phyloP scores from a whole-genome alignment of 2,888 invertebrate species.

The Stenoptilia bipunctidactyla region DNA sequence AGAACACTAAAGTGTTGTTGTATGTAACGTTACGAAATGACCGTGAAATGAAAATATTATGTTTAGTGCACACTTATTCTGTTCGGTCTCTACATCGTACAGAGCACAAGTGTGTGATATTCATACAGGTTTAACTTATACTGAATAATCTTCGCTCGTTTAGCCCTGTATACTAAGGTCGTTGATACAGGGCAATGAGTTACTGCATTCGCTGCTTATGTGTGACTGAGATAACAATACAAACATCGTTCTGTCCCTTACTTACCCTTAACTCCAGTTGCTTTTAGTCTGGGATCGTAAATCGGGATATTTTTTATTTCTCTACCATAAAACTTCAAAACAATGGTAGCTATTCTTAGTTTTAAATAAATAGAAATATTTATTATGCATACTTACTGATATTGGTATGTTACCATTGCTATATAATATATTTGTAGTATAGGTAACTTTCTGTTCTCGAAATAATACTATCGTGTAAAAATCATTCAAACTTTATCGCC shows the following conservation, averaged over 20 bases:
- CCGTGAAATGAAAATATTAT: conserved; percentile 58
- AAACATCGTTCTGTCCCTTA: conserved; percentile 45
- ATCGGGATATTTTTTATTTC: conserved; percentile 1
- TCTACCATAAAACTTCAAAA: background rate
- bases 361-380: no score
- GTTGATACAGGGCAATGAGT: conserved; percentile 46
- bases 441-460: no score
- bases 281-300: conserved; percentile 25
- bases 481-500: no score
- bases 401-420: no score
- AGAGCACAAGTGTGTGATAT: background rate
- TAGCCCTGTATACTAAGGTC: conserved; percentile 40
- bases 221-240: conserved; percentile 40
- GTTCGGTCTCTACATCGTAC: background rate
- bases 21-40: conserved; percentile 59
- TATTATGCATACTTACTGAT: no score
- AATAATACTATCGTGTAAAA: no score
- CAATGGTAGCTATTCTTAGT: no score
- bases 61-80: conserved; percentile 22
- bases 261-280: conserved; percentile 24
- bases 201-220: conserved; percentile 35
- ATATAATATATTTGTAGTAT: no score
- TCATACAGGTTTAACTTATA: background rate
- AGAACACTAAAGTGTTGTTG: conserved; percentile 34
- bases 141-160: background rate